Evolutionary conservation across 2,888 invertebrate species (phyloP).

Genomic region (Proisotoma minuta): DNA sequence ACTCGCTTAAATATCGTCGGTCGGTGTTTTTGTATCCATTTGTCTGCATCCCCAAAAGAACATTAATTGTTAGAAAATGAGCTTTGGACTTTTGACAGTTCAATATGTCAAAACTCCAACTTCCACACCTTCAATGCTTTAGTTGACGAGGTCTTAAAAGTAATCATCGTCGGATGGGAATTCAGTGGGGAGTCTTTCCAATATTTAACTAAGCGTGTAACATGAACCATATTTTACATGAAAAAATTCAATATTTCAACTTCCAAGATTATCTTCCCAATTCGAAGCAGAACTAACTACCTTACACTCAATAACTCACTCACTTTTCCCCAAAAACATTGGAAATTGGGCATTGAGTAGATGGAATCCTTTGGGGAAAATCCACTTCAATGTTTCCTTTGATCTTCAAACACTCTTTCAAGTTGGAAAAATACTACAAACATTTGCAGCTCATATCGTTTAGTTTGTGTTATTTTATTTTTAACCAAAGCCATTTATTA

Average conservation of each 20-base stretch:
- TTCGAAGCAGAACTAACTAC: not conserved
- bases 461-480: too few relatives aligned
- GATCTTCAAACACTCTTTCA: too few relatives aligned
- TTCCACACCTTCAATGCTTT: too few relatives aligned
- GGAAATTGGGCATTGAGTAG: not conserved
- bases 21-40: too few relatives aligned
- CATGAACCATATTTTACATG: not conserved
- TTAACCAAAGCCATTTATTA: too few relatives aligned
- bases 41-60: too few relatives aligned
- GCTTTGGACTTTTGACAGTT: too few relatives aligned
- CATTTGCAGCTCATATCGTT: too few relatives aligned
- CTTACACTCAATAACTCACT: not conserved
- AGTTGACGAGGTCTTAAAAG: not conserved
- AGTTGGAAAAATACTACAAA: too few relatives aligned
- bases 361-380: not conserved
- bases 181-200: not conserved
- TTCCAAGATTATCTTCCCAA: not conserved
- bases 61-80: too few relatives aligned
- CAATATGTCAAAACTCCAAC: too few relatives aligned
- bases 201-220: conserved; percentile 3
- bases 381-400: not conserved
- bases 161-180: not conserved
- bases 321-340: not conserved
- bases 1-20: too few relatives aligned
- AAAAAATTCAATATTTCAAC: conserved; percentile 6